phyloP scores from a whole-genome alignment of 2,113 vertebrate genomes.

The Cryptomyrus ogoouensis region DNA sequence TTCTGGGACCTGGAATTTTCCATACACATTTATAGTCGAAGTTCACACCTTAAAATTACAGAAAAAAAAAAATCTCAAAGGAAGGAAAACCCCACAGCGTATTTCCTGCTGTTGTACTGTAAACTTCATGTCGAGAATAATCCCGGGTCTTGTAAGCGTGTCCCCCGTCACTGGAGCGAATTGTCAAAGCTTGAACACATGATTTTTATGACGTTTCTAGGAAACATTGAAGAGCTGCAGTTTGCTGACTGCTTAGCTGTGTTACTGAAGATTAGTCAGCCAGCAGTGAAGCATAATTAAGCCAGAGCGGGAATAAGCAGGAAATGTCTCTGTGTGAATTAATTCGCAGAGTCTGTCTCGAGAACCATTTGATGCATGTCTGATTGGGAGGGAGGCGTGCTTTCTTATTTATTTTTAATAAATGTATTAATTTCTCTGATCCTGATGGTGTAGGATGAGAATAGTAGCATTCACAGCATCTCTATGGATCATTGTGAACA shows the following conservation, averaged over 20 bases:
- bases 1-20: neutral
- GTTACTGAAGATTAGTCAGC: neutral
- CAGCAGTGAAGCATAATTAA: neutral
- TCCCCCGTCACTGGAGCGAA: neutral
- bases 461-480: neutral
- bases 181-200: neutral
- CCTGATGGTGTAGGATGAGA: neutral
- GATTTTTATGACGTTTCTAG: neutral
- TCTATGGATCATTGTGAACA: neutral
- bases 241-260: neutral
- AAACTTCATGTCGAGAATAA: neutral
- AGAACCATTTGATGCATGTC: neutral
- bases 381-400: neutral
- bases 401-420: neutral
- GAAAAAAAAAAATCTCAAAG: neutral
- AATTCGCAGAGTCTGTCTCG: neutral
- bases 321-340: neutral
- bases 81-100: neutral
- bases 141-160: neutral
- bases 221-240: neutral
- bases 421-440: slow-evolving; percentile 3
- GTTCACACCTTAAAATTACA: neutral
- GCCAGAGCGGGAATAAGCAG: neutral
- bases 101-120: neutral
- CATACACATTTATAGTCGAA: neutral